Percentiles rank a stretch among this genome's conserved stretches.
Evolutionary conservation across 2,113 vertebrate species (phyloP).

Genomic region (Tricholaema leucomelas): DNA sequence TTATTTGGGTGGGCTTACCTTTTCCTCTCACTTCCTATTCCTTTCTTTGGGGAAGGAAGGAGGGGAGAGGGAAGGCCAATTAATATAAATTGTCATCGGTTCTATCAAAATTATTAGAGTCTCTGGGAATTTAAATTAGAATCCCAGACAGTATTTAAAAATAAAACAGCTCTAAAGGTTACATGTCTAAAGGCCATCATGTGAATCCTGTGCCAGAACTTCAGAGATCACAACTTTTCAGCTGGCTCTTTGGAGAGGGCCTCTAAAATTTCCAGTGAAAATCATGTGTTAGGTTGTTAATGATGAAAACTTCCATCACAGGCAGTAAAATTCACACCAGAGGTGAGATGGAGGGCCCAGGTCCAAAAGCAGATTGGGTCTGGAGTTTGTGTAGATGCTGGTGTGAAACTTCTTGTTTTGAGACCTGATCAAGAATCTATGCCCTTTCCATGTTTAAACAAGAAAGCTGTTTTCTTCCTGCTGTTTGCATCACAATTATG

Average conservation of each 20-base stretch:
- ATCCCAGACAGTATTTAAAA: not conserved
- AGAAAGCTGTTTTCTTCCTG: not conserved
- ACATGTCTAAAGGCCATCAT: not conserved
- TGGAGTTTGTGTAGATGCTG: not conserved
- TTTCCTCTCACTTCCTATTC: too few relatives aligned
- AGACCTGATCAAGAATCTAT: not conserved
- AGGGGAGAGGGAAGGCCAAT: too few relatives aligned
- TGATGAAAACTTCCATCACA: not conserved
- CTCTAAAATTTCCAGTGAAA: conserved; percentile 18
- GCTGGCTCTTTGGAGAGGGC: not conserved
- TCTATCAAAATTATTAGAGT: too few relatives aligned
- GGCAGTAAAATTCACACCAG: not conserved
- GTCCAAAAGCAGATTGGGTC: not conserved
- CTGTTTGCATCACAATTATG: not conserved
- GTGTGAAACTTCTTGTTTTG: not conserved
- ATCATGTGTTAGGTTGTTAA: not conserved
- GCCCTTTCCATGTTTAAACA: not conserved
- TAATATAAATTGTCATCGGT: too few relatives aligned
- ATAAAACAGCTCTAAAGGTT: not conserved
- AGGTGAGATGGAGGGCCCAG: not conserved
- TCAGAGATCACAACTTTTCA: not conserved
- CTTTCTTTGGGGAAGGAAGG: too few relatives aligned
- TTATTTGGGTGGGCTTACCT: too few relatives aligned
- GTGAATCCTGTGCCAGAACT: not conserved
- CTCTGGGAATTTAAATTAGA: too few relatives aligned